phyloP scores from a whole-genome alignment of 2,113 vertebrate genomes.

The Climacteris rufus region DNA sequence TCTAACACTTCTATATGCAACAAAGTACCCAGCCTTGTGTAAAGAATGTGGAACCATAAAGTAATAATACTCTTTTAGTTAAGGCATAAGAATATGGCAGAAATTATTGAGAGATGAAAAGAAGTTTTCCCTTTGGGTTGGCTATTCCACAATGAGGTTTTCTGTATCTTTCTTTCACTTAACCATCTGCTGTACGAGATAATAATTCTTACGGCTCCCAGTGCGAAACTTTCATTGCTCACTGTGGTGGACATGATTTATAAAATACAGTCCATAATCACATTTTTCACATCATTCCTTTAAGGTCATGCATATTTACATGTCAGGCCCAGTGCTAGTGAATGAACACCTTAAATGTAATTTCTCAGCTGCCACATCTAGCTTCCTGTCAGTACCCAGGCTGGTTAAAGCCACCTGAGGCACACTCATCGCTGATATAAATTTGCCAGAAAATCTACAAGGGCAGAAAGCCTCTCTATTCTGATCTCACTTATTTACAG shows the following conservation, averaged over 20 bases:
- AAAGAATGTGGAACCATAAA: background rate
- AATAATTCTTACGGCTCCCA: background rate
- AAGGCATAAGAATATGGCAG: background rate
- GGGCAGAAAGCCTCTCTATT: background rate
- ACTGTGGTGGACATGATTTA: background rate
- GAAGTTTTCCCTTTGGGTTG: background rate
- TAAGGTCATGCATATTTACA: background rate
- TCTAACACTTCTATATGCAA: background rate
- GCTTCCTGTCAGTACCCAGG: background rate
- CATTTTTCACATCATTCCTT: background rate
- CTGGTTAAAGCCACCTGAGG: background rate
- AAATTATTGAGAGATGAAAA: background rate
- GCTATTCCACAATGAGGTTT: background rate
- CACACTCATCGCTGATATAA: fast-evolving
- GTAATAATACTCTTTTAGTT: background rate
- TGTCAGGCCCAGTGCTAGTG: background rate
- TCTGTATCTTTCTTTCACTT: background rate
- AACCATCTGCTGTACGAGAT: background rate
- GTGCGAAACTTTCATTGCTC: background rate
- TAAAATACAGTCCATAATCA: background rate
- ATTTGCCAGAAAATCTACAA: background rate
- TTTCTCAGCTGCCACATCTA: background rate
- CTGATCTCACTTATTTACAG: background rate
- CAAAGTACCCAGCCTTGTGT: background rate
- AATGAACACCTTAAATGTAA: background rate